phyloP scores from a whole-genome alignment of 2,797 vertebrate species.

The Leptoclinus maculatus region DNA sequence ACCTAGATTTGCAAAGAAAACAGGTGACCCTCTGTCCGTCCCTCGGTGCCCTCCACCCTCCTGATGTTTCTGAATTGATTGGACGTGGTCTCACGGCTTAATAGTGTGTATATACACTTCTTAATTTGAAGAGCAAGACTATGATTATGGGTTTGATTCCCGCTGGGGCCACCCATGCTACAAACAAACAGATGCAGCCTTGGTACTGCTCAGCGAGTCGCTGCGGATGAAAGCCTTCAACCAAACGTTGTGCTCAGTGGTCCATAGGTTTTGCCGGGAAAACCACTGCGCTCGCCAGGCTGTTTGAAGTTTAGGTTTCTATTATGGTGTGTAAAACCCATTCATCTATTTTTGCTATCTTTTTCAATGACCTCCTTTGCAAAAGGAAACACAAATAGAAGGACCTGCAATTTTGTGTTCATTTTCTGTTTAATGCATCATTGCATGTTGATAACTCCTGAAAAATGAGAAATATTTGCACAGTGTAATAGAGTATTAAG shows the following conservation, averaged over 20 bases:
- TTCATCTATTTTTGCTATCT: slow-evolving; percentile 78
- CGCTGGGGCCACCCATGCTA: slow-evolving; percentile 76
- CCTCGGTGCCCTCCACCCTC: slow-evolving; percentile 40
- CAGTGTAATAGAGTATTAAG: not conserved
- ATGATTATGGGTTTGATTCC: slow-evolving; percentile 74
- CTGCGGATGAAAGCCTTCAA: slow-evolving; percentile 71
- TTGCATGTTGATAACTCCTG: slow-evolving; percentile 8
- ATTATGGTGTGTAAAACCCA: slow-evolving; percentile 70
- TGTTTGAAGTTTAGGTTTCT: slow-evolving; percentile 75
- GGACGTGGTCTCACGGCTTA: slow-evolving; percentile 65
- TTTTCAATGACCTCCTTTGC: slow-evolving; percentile 42
- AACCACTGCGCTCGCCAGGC: slow-evolving; percentile 57
- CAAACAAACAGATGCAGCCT: slow-evolving; percentile 70
- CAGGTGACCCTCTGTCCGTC: slow-evolving; percentile 56
- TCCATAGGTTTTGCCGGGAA: slow-evolving; percentile 76
- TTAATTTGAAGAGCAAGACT: slow-evolving; percentile 69
- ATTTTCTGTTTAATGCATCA: not conserved
- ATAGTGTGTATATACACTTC: slow-evolving; percentile 68
- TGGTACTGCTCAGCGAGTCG: slow-evolving; percentile 46
- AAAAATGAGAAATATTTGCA: not conserved
- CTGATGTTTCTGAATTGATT: slow-evolving; percentile 62
- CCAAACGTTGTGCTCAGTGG: slow-evolving; percentile 63
- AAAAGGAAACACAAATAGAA: slow-evolving; percentile 43
- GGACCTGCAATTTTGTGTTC: not conserved
- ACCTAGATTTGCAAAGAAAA: slow-evolving; percentile 40